phyloP scores from a whole-genome alignment of 2,888 invertebrate genomes.

The Thalpophila matura region DNA sequence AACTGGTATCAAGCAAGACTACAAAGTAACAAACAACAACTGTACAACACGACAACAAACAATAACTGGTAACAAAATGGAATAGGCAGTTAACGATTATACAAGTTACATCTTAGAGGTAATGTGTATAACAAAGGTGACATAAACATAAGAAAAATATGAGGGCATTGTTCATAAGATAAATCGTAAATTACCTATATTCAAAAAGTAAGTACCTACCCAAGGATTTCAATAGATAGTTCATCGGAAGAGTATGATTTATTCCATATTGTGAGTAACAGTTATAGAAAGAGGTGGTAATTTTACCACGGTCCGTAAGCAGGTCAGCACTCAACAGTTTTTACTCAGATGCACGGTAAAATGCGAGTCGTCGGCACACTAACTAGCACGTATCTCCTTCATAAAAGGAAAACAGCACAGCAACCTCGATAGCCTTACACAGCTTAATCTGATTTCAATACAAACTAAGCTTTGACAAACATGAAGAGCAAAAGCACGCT shows the following conservation, averaged over 20 bases:
- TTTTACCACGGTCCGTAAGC: conserved; percentile 39
- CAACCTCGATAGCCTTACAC: conserved; percentile 32
- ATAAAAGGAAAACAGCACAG: conserved; percentile 36
- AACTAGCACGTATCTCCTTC: conserved; percentile 37
- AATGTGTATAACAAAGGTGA: too few relatives aligned
- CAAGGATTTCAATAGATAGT: neutral
- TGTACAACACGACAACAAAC: too few relatives aligned
- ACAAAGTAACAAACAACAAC: too few relatives aligned
- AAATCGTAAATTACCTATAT: neutral
- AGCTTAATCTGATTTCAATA: conserved; percentile 16
- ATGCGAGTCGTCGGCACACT: conserved; percentile 16
- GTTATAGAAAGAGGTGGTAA: conserved; percentile 3
- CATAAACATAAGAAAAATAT: too few relatives aligned
- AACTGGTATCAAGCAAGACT: too few relatives aligned
- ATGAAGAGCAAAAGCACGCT: conserved; percentile 25
- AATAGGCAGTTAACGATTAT: too few relatives aligned
- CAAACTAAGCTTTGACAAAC: conserved; percentile 12
- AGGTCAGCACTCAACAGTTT: conserved; percentile 41
- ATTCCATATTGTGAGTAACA: conserved; percentile 12
- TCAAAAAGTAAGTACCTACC: neutral
- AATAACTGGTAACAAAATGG: too few relatives aligned
- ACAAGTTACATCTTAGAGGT: too few relatives aligned
- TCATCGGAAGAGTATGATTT: neutral
- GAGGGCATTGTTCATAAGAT: neutral
- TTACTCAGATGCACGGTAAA: conserved; percentile 41